Evolutionary conservation across 2,113 vertebrate genomes (phyloP).

Genomic region (Phylloscopus whistleri): DNA sequence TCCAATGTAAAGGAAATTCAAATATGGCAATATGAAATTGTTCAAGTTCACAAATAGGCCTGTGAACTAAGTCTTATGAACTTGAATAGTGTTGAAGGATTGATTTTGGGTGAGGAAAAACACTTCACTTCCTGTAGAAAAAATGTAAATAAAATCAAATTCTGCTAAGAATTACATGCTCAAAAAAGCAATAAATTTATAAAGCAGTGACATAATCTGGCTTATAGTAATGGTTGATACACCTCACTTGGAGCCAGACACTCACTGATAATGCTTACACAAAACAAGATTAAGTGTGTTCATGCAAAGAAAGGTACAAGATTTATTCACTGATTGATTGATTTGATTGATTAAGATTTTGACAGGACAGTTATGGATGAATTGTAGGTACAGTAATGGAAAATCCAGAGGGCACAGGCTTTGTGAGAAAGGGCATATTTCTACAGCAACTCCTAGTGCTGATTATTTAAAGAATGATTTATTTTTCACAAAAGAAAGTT

Average conservation of each 20-base stretch:
- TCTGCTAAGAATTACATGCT: neutral
- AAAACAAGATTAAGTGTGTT: conserved; percentile 21
- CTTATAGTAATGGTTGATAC: neutral
- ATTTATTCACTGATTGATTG: conserved; percentile 34
- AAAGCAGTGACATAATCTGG: neutral
- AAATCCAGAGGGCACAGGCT: conserved; percentile 6
- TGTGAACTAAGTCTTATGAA: neutral
- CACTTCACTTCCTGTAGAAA: neutral
- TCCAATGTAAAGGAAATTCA: neutral
- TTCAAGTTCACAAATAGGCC: neutral
- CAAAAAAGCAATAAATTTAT: neutral
- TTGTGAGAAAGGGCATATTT: neutral
- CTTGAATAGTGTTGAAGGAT: neutral
- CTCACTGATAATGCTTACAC: neutral
- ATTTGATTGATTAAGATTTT: conserved; percentile 42
- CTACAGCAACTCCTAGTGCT: neutral
- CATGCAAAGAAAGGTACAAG: conserved; percentile 10
- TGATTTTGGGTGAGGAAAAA: neutral
- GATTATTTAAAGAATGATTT: neutral
- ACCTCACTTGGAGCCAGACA: neutral
- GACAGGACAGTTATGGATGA: conserved; percentile 31
- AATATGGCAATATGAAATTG: neutral
- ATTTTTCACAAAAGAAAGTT: neutral
- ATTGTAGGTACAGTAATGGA: neutral
- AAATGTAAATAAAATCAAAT: neutral